Percentiles rank a stretch among this genome's conserved stretches.
These are phyloP conservation scores for Gorsachius magnificus DNA, from an alignment of 2,797 vertebrate genomes.

Conservation along the genomic window DNA sequence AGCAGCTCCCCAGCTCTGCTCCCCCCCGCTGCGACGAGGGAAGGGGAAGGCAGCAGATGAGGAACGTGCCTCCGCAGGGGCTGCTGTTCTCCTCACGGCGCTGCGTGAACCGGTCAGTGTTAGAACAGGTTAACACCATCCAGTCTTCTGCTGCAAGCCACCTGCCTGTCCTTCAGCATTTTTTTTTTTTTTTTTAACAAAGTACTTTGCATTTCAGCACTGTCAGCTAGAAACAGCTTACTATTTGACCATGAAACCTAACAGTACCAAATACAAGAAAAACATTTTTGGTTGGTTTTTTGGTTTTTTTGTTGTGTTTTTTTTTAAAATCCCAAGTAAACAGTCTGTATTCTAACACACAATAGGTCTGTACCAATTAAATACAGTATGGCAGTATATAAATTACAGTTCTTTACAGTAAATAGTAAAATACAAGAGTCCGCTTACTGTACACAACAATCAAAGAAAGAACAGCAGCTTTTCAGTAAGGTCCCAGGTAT, in stretches of 20 bases:
- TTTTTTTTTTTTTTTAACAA: not conserved
- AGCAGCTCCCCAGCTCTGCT: not conserved
- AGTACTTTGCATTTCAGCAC: not conserved
- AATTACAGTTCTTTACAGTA: constrained; percentile 98
- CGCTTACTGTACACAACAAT: constrained; percentile 90
- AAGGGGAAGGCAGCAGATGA: not conserved
- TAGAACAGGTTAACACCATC: not conserved
- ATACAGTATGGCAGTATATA: constrained; percentile 90
- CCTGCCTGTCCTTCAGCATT: not conserved
- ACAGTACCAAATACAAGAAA: constrained; percentile 44
- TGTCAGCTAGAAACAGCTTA: not conserved
- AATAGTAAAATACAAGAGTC: constrained; percentile 89
- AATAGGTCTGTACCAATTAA: constrained; percentile 88
- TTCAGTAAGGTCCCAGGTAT: constrained; percentile 85
- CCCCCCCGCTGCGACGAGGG: fast-evolving
- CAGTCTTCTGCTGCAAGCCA: not conserved
- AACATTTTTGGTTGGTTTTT: not conserved
- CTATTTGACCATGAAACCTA: not conserved
- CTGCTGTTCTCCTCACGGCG: not conserved
- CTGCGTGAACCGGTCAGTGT: fast-evolving
- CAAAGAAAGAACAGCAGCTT: constrained; percentile 91
- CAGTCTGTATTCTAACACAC: constrained; percentile 94
- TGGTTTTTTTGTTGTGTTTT: not conserved
- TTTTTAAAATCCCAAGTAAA: constrained; percentile 79
- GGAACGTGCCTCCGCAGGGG: not conserved